Evolutionary conservation across 2,113 vertebrate species (phyloP).

Genomic region (Hippoglossus stenolepis): DNA sequence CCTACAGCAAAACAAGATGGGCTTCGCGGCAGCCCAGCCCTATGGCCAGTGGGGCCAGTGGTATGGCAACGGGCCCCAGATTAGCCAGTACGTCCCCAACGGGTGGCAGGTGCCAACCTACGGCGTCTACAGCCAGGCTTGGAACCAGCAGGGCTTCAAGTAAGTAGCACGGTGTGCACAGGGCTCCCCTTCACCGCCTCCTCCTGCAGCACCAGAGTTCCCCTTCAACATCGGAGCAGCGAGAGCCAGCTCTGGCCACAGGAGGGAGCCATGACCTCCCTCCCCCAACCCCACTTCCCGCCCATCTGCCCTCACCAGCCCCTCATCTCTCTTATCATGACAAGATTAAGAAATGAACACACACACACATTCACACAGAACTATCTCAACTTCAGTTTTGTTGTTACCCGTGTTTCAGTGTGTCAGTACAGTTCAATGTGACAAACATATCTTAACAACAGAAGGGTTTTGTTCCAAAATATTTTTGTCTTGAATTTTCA

Average conservation of each 20-base stretch:
- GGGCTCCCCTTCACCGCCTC: slow-evolving; percentile 62
- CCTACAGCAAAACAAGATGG: slow-evolving; percentile 90
- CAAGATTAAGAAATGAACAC: slow-evolving; percentile 53
- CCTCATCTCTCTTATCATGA: slow-evolving; percentile 30
- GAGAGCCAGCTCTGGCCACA: slow-evolving; percentile 61
- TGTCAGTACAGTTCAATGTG: slow-evolving; percentile 20
- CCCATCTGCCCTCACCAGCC: slow-evolving; percentile 18
- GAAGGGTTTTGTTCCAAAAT: slow-evolving; percentile 22
- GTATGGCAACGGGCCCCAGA: slow-evolving; percentile 94
- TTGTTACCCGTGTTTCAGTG: slow-evolving; percentile 24
- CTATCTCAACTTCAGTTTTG: slow-evolving; percentile 50
- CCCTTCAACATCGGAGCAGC: slow-evolving; percentile 54
- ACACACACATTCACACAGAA: slow-evolving; percentile 16
- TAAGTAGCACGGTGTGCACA: slow-evolving; percentile 82
- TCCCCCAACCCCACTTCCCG: slow-evolving; percentile 13
- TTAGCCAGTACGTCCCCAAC: slow-evolving; percentile 95
- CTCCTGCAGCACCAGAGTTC: slow-evolving; percentile 57
- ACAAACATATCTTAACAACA: slow-evolving; percentile 12
- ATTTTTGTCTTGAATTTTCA: slow-evolving; percentile 32
- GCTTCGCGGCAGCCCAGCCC: slow-evolving; percentile 90
- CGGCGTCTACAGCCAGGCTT: slow-evolving; percentile 92
- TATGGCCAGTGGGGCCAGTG: slow-evolving; percentile 98
- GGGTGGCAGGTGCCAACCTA: slow-evolving; percentile 98
- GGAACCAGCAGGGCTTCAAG: slow-evolving; percentile 98
- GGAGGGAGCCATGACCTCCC: slow-evolving; percentile 49